Evolutionary conservation across 1,140 invertebrate species (phyloP).

Genomic region (Maniola jurtina): DNA sequence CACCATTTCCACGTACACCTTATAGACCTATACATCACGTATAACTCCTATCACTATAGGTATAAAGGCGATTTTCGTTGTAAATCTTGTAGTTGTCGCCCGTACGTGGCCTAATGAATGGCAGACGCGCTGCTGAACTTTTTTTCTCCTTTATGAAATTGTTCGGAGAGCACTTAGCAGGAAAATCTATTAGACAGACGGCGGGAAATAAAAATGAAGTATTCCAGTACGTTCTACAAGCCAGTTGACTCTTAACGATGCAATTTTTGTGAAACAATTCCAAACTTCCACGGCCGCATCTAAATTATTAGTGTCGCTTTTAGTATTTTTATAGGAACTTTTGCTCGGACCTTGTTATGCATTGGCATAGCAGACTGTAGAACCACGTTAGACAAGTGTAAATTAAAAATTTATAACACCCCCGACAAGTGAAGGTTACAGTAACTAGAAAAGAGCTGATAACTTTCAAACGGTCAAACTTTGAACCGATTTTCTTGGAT

Average conservation of each 20-base stretch:
- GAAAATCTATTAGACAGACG: conserved; percentile 63
- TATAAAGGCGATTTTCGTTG: conserved; percentile 10
- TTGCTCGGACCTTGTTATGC: background rate
- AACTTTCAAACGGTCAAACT: no score
- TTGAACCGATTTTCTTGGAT: no score
- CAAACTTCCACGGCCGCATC: conserved; percentile 5
- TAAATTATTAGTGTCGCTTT: conserved; percentile 11
- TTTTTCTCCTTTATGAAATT: conserved; percentile 70
- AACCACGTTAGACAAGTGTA: no score
- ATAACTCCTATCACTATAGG: conserved; percentile 7
- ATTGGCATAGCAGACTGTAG: no score
- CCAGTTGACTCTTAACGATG: conserved; percentile 32
- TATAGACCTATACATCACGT: conserved; percentile 9
- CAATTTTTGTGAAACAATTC: conserved; percentile 30
- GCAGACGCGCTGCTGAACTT: conserved; percentile 51
- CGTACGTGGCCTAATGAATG: conserved; percentile 63
- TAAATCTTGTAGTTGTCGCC: conserved; percentile 3
- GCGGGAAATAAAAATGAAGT: conserved; percentile 52
- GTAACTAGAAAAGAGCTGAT: no score
- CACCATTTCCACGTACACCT: conserved; percentile 49
- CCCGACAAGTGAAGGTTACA: no score
- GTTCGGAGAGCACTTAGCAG: conserved; percentile 70
- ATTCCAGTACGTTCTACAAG: conserved; percentile 30
- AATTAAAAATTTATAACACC: no score
- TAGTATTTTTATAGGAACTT: conserved; percentile 1